phyloP scores from a whole-genome alignment of 2,888 invertebrate genomes.

The Litoditis marina region DNA sequence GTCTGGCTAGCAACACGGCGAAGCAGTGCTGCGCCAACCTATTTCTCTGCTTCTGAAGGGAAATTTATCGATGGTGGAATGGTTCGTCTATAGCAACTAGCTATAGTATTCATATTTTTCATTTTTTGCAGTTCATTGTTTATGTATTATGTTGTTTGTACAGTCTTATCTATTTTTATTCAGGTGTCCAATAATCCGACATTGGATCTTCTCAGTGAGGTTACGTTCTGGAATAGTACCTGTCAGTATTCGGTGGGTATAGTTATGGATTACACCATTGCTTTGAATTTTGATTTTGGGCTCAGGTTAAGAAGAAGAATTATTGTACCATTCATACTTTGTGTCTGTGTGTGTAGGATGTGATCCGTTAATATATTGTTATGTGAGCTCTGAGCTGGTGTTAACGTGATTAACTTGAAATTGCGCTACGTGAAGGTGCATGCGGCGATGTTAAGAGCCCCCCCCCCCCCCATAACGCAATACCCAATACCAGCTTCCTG shows the following conservation, averaged over 20 bases:
- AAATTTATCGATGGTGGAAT: slow-evolving; percentile 58
- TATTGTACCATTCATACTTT: too few species aligned
- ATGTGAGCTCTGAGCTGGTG: too few species aligned
- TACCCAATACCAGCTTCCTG: too few species aligned
- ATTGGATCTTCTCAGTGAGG: slow-evolving; percentile 86
- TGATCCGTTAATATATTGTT: too few species aligned
- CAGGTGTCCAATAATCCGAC: slow-evolving; percentile 85
- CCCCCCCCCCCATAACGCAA: too few species aligned
- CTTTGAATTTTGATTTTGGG: neutral
- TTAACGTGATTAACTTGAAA: too few species aligned
- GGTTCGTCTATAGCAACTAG: slow-evolving; percentile 65
- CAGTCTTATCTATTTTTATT: too few species aligned
- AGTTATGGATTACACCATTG: neutral
- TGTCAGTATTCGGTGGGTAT: slow-evolving; percentile 65
- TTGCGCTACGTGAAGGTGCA: too few species aligned
- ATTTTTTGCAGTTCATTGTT: too few species aligned
- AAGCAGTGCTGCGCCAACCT: slow-evolving; percentile 94
- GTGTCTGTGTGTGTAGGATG: too few species aligned
- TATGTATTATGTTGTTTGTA: too few species aligned
- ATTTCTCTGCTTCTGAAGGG: slow-evolving; percentile 66
- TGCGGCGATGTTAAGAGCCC: too few species aligned
- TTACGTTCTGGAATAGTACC: slow-evolving; percentile 83
- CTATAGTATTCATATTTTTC: neutral
- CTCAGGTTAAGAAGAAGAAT: neutral
- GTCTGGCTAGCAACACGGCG: slow-evolving; percentile 91